These are phyloP conservation scores for Morelia viridis DNA, from an alignment of 2,797 vertebrate genomes.

Conservation along the genomic window DNA sequence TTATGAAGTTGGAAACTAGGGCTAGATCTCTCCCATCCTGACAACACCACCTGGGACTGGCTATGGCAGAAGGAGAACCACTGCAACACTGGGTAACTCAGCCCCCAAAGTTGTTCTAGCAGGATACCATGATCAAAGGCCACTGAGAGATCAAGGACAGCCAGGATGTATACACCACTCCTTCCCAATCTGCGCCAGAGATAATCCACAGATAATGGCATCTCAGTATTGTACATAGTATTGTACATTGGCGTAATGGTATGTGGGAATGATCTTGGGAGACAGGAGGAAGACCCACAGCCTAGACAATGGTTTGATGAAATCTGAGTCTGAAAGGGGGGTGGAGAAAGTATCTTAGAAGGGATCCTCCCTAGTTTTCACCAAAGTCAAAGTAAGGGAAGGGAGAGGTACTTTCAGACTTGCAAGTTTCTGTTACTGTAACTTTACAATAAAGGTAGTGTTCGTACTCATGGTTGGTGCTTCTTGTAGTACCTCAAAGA, in stretches of 20 bases:
- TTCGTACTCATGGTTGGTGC: background rate
- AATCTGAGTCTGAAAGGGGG: background rate
- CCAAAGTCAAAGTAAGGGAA: background rate
- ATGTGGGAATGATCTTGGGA: background rate
- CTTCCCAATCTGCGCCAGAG: background rate
- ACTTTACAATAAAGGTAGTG: too few relatives aligned
- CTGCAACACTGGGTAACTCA: background rate
- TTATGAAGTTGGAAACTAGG: background rate
- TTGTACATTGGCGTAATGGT: background rate
- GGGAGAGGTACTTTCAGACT: too few relatives aligned
- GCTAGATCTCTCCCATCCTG: background rate
- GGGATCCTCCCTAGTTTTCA: background rate
- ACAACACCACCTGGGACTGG: background rate
- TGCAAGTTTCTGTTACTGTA: too few relatives aligned
- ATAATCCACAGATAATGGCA: background rate
- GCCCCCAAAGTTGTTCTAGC: background rate
- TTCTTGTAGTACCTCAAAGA: background rate
- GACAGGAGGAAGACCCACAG: background rate
- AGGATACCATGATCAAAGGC: background rate
- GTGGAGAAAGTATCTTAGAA: background rate
- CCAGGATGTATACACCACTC: too few relatives aligned
- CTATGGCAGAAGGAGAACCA: background rate
- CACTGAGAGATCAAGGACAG: background rate
- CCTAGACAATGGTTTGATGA: background rate
- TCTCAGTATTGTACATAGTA: background rate